Evolutionary conservation across 2,113 vertebrate species (phyloP).

Genomic region (Daubentonia madagascariensis): DNA sequence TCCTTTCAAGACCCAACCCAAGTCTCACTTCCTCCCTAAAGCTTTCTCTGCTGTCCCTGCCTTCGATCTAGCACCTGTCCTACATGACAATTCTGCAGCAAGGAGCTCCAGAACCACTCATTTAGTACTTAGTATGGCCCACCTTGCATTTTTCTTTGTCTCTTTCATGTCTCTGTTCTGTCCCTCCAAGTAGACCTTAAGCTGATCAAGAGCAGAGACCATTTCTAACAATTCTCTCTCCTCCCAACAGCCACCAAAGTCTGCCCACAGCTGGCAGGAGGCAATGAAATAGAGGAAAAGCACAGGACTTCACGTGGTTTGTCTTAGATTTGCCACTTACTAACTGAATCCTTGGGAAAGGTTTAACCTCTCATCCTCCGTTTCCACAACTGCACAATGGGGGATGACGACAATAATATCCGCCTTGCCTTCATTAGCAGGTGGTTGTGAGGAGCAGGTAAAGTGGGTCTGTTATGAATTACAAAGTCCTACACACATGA

Average conservation of each 20-base stretch:
- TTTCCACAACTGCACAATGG: background rate
- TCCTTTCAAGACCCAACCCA: background rate
- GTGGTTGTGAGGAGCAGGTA: background rate
- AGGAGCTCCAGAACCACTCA: background rate
- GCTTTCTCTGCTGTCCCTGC: background rate
- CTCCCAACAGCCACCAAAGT: background rate
- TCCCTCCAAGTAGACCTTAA: background rate
- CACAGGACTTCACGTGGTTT: too few species aligned
- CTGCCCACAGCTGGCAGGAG: background rate
- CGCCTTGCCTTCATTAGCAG: background rate
- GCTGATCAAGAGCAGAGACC: background rate
- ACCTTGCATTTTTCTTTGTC: background rate
- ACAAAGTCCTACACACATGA: background rate
- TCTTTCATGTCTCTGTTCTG: background rate
- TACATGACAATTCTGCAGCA: background rate
- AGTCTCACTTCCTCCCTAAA: background rate
- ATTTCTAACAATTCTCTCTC: background rate
- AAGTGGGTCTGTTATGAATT: background rate
- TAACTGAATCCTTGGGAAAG: background rate
- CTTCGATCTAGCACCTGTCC: background rate
- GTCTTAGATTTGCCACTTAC: background rate
- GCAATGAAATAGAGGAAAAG: background rate
- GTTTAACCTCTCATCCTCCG: background rate
- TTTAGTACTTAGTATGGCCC: background rate
- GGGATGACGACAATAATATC: too few species aligned